These are phyloP conservation scores for Petrocephalus zakoni DNA, from an alignment of 2,113 vertebrate genomes.

Conservation along the genomic window DNA sequence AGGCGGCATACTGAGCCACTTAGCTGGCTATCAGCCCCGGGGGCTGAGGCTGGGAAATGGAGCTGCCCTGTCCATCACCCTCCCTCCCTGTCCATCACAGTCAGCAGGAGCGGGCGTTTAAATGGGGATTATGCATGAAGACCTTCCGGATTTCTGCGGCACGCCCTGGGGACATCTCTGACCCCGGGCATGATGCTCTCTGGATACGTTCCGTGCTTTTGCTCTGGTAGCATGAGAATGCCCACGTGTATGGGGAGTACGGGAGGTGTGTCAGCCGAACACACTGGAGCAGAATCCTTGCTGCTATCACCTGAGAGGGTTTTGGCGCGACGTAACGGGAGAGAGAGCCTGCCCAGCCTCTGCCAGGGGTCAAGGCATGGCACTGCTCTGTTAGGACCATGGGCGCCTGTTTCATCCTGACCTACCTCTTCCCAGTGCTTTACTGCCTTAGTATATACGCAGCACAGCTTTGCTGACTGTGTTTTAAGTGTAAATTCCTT, in stretches of 20 bases:
- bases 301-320: not conserved
- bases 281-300: not conserved
- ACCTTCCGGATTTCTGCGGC: not conserved
- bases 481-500: not conserved
- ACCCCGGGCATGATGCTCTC: not conserved
- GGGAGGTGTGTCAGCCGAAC: not conserved
- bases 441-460: not conserved
- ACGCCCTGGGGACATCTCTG: not conserved
- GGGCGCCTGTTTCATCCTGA: not conserved
- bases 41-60: not conserved
- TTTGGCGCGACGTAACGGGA: no score
- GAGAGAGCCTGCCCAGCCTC: not conserved
- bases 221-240: not conserved
- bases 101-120: not conserved
- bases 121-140: not conserved
- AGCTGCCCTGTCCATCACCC: not conserved
- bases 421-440: not conserved
- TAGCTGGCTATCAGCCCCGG: not conserved
- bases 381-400: not conserved
- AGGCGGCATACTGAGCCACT: not conserved
- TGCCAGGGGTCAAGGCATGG: not conserved
- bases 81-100: not conserved
- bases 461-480: not conserved
- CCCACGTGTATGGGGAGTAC: not conserved
- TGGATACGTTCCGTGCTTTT: not conserved